A percentile compares a stretch with the other conserved stretches of the same genome.
These are phyloP conservation scores for Polyommatus icarus DNA, from an alignment of 2,888 invertebrate species.

Conservation along the genomic window DNA sequence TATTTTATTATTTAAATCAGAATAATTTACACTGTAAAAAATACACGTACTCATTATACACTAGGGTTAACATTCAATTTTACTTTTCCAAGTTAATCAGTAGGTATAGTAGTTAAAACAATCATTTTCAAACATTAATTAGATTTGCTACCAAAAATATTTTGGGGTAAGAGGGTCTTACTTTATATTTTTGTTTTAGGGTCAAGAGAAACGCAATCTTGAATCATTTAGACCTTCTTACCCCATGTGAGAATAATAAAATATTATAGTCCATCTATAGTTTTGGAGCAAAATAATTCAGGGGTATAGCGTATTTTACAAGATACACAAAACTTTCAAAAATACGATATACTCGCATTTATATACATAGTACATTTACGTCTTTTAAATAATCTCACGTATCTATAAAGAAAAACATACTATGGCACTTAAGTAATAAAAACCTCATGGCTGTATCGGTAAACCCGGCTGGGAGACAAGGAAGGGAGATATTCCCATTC, in stretches of 20 bases:
- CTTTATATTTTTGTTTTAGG: not conserved
- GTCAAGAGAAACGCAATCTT: not conserved
- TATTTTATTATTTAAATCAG: constrained; percentile 79
- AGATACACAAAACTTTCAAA: not conserved
- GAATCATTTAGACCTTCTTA: not conserved
- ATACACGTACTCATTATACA: constrained; percentile 73
- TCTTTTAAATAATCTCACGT: not conserved
- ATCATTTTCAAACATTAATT: not conserved
- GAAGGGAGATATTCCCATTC: not conserved
- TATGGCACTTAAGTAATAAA: constrained; percentile 16
- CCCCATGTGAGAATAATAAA: not conserved
- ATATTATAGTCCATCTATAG: not conserved
- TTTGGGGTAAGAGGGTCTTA: not conserved
- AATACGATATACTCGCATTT: not conserved
- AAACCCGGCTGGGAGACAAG: not conserved
- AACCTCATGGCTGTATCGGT: not conserved
- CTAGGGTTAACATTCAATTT: constrained; percentile 74
- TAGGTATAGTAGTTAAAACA: not conserved
- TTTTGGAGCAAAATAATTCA: not conserved
- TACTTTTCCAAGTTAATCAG: constrained; percentile 48
- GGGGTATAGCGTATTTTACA: not conserved
- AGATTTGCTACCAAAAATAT: not conserved
- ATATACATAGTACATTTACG: not conserved
- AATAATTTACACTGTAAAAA: constrained; percentile 81
- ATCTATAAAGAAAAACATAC: not conserved